These are phyloP conservation scores for Dicrostonyx torquatus DNA, from an alignment of 2,797 vertebrate genomes.

Conservation along the genomic window DNA sequence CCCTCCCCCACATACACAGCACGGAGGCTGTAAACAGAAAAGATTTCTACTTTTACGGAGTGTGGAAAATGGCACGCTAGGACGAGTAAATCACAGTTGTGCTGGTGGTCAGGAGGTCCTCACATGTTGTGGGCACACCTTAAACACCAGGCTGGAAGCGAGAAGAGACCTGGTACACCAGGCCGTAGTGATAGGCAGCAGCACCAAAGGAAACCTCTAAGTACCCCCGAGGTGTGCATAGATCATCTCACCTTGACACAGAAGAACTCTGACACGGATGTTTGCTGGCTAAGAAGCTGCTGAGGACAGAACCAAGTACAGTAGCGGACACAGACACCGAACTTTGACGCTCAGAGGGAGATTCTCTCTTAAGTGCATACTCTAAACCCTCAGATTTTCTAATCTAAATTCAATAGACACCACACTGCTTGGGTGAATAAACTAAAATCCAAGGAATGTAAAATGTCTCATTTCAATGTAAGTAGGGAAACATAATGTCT, in stretches of 20 bases:
- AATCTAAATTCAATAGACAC: background rate
- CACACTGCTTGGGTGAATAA: background rate
- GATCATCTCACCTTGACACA: background rate
- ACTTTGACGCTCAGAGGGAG: background rate
- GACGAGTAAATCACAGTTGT: background rate
- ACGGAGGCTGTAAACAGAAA: background rate
- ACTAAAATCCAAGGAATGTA: background rate
- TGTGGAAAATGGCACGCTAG: background rate
- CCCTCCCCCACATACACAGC: background rate
- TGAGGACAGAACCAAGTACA: background rate
- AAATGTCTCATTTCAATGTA: background rate
- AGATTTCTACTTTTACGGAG: background rate
- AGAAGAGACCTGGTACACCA: background rate
- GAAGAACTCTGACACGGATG: background rate
- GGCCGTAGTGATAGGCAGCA: background rate
- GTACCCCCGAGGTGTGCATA: background rate
- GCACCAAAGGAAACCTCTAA: background rate
- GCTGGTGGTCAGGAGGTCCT: background rate
- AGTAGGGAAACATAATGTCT: background rate
- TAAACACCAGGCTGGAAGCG: background rate
- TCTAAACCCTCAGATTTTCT: background rate
- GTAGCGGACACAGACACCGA: background rate
- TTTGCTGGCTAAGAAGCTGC: background rate
- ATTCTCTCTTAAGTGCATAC: background rate
- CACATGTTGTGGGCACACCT: rapidly evolving